A percentile compares a stretch with the other conserved stretches of the same genome.
Evolutionary conservation across 2,888 invertebrate species (phyloP).

Genomic region (Oligia latruncula): DNA sequence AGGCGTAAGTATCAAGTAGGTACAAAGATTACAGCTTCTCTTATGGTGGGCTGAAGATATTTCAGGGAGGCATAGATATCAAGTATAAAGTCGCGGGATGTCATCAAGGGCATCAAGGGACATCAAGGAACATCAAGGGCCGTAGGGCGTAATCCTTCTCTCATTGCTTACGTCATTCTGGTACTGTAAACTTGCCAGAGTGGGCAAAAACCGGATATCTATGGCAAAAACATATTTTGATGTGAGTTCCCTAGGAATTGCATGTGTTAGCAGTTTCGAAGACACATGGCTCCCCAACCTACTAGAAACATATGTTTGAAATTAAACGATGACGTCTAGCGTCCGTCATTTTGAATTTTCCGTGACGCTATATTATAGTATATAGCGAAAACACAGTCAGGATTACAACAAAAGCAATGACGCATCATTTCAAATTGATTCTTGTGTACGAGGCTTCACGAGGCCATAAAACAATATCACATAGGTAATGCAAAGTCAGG

Average conservation of each 20-base stretch:
- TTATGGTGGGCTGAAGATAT: conserved; percentile 10
- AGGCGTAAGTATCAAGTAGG: background rate
- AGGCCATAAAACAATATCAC: background rate
- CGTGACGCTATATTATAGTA: background rate
- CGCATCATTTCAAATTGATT: background rate
- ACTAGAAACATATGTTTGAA: background rate
- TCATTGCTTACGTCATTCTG: conserved; percentile 13
- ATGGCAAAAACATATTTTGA: conserved; percentile 10
- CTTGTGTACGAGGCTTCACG: background rate
- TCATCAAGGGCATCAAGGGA: too few species aligned
- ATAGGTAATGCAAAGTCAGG: background rate
- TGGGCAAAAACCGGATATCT: too few species aligned
- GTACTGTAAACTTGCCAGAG: background rate
- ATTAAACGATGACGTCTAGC: background rate
- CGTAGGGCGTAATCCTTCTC: background rate
- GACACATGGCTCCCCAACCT: background rate
- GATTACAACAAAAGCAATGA: background rate
- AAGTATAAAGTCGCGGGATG: background rate
- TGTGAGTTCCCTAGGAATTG: background rate
- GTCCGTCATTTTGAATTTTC: background rate
- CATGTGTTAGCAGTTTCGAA: background rate
- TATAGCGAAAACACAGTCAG: too few species aligned
- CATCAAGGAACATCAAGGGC: background rate
- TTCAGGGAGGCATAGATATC: background rate
- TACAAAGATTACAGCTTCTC: background rate